Base-by-base conservation (phyloP, 1,140 invertebrate genomes). In the Pogonognathellus flavescens region DNA sequence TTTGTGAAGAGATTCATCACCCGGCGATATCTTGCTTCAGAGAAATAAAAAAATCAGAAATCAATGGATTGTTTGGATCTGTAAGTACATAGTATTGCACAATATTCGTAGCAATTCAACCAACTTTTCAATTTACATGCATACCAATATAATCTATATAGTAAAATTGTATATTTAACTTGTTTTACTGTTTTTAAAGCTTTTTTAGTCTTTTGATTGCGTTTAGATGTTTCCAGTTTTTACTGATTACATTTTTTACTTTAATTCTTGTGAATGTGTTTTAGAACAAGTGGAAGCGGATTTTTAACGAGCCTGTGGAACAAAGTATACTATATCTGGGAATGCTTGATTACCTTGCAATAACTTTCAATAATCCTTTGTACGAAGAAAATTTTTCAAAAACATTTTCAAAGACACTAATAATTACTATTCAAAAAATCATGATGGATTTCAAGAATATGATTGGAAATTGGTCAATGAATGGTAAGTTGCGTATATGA, bases 1-100 rank as follows among this genome's bases (percentile, higher is more conserved):
- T 86, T 14, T 20, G 11, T 49, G n/a, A 9, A n/a, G 62, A 83
- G n/a, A 14, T 83, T 8, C 85, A 86, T 57, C 85, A 86, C 18
- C 85, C 85, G n/a, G 85, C 41, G 16, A 84, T 86, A 52, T 80
- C 82, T 3, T 83, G 85, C 49, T 83, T 83, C 22, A 66, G 85
- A 53, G 85, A 86, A 50, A 18, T 86, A 13, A 86, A 13, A 7
- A 83, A 62, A 31, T 18, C 6, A 3, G 85, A 86, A n/a, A 41
- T 86, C 18, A 59, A 41, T 22, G 49, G 18, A 10, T 80, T 86
- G 13, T 82, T 86, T 14, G 70, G 59, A 18, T 53, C 22, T 20
- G 85, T 86, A 66, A 41, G 85, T 59, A 2, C n/a, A n/a, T n/a
- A n/a, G n/a, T n/a, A n/a, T n/a, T n/a, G n/a, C n/a, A n/a, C 14